Base-by-base conservation (phyloP, 2,888 invertebrate genomes). In the Linnaemya vulpina region DNA sequence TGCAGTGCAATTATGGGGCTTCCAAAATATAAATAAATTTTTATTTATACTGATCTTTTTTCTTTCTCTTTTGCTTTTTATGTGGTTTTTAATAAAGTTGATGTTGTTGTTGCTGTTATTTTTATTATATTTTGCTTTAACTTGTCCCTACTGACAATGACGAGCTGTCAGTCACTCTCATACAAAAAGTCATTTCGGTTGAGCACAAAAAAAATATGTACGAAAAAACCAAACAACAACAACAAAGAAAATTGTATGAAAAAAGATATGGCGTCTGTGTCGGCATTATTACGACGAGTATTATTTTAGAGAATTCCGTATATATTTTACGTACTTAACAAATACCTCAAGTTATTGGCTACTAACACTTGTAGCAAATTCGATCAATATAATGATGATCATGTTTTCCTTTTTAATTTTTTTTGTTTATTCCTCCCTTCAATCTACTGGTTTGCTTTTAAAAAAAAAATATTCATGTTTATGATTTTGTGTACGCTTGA, bases 91-190 rank as follows among this genome's bases (percentile, higher is more conserved):
- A 53, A 70, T 73, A 63, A 73, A 75, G 63, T 46, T 83, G 51
- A 46, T 80, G 75, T 74, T 84, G 74, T 38, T 51, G 62, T 53
- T 83, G 77, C 67, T 78, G 73, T 71, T 74, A 15, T 30, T 30
- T 30, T 30, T 30, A 30, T 3, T 30, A 30, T 30, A 3, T 30
- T 30, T 30, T 30, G 30, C 49, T 88, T 87, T 87, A 87, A 88
- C 88, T 88, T 88, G 89, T 88, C 86, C 87, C 87, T 89, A 88
- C 86, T 84, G 87, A 79, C 86, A 86, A 87, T 86, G 86, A 87
- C 79, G 81, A 88, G 87, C 87, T 87, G 87, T 87, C 88, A 87
- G 87, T 84, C 85, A 81, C 65, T 83, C 83, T 83, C 86, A 78
- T 51, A 63, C 40, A 43, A 55, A 67, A 62, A 82, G 70, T 85